phyloP scores from a whole-genome alignment of 2,888 invertebrate species.

The Drosophila robusta region DNA sequence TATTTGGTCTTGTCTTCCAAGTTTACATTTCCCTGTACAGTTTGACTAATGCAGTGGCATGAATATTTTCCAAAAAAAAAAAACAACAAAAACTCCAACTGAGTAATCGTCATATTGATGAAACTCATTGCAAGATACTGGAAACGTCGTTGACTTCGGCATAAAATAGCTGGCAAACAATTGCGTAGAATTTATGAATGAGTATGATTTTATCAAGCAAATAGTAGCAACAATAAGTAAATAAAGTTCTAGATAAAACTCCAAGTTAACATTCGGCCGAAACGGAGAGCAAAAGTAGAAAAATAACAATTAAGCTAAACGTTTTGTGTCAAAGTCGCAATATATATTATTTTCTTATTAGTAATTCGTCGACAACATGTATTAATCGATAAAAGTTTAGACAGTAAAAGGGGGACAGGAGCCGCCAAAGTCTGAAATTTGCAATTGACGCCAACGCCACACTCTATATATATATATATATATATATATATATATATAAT shows the following conservation, averaged over 20 bases:
- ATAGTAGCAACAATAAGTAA: neutral
- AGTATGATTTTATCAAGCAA: neutral
- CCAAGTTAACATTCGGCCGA: neutral
- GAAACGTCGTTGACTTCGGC: neutral
- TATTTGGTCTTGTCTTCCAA: conserved; percentile 29
- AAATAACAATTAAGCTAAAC: too few species aligned
- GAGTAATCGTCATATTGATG: conserved; percentile 39
- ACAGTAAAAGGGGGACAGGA: neutral
- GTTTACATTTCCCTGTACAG: conserved; percentile 27
- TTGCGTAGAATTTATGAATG: conserved; percentile 1
- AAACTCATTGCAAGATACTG: conserved; percentile 6
- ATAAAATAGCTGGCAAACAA: neutral
- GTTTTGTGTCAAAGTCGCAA: too few species aligned
- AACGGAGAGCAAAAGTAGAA: neutral
- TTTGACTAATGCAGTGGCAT: conserved; percentile 50
- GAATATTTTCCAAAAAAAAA: conserved; percentile 12
- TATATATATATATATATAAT: too few species aligned
- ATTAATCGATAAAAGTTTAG: neutral
- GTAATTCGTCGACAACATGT: neutral
- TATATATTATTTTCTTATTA: neutral
- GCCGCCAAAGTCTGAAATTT: too few species aligned
- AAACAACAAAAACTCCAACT: conserved; percentile 13
- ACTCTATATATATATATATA: too few species aligned
- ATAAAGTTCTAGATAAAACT: conserved; percentile 11
- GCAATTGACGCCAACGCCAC: too few species aligned